Conservation (phyloP, 2,113 vertebrate genomes). For the Rhea americana region DNA sequence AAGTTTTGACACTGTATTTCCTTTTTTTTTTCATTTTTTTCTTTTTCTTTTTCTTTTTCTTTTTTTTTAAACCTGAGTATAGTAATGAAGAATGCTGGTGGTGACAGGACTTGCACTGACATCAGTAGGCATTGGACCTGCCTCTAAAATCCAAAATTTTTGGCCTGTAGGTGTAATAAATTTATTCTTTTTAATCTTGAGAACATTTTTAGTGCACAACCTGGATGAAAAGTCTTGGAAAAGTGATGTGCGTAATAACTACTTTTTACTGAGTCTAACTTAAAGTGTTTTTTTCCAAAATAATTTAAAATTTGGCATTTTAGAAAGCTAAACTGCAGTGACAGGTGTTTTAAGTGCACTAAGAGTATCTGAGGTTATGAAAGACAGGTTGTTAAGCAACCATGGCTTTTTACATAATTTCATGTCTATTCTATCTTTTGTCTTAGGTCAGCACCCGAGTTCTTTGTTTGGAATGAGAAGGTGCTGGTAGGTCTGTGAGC, state of each 20-base stretch:
- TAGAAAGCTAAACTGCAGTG: neutral
- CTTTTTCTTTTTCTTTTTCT: neutral
- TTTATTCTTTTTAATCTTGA: neutral
- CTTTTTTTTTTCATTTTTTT: neutral
- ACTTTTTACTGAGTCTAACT: neutral
- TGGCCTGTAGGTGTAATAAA: neutral
- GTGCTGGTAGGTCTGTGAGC: neutral
- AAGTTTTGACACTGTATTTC: neutral
- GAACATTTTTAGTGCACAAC: neutral
- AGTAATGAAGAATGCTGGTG: neutral
- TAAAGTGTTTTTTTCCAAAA: neutral
- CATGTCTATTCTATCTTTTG: neutral
- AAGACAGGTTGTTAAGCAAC: neutral
- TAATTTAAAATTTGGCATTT: neutral
- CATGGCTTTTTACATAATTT: neutral
- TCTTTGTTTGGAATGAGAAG: neutral
- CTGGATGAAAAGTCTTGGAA: neutral
- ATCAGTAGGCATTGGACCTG: neutral
- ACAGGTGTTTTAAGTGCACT: neutral
- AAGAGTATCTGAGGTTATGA: neutral
- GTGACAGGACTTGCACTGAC: neutral
- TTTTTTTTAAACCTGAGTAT: neutral
- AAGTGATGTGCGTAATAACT: neutral
- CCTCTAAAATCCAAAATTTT: neutral
- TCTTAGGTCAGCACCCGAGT: neutral